phyloP scores from a whole-genome alignment of 2,888 invertebrate species.

The Achlya flavicornis region DNA sequence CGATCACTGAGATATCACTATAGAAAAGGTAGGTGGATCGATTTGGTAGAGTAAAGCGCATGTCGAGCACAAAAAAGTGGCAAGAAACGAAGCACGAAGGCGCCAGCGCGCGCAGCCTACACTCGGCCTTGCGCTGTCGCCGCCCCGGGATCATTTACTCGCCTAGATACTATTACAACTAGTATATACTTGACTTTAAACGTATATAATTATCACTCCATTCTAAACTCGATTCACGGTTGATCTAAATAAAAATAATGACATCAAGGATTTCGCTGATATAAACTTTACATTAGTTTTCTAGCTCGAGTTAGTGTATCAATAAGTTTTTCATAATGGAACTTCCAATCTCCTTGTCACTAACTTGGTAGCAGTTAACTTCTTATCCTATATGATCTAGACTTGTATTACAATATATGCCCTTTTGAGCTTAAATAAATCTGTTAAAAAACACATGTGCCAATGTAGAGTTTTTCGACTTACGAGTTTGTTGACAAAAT shows the following conservation, averaged over 20 bases:
- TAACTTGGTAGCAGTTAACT: too few relatives aligned
- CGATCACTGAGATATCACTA: too few relatives aligned
- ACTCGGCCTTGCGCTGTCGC: conserved; percentile 67
- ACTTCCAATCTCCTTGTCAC: too few relatives aligned
- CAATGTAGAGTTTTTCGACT: too few relatives aligned
- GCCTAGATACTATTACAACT: conserved; percentile 66
- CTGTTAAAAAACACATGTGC: too few relatives aligned
- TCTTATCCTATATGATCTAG: too few relatives aligned
- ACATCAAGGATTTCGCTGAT: conserved; percentile 37
- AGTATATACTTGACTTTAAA: conserved; percentile 33
- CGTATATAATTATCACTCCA: conserved; percentile 50
- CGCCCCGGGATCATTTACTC: conserved; percentile 71
- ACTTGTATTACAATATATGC: too few relatives aligned
- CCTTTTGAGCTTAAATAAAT: too few relatives aligned
- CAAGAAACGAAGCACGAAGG: conserved; percentile 32
- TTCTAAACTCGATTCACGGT: conserved; percentile 34
- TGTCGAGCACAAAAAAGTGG: conserved; percentile 50
- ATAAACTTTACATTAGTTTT: not conserved
- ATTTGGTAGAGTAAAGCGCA: conserved; percentile 39
- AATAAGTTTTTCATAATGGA: too few relatives aligned
- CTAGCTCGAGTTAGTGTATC: not conserved
- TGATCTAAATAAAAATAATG: conserved; percentile 40
- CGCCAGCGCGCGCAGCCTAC: conserved; percentile 58
- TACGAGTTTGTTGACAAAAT: too few relatives aligned
- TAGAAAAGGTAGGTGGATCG: too few relatives aligned